A percentile compares a stretch with the other conserved stretches of the same genome.
phyloP scores from a whole-genome alignment of 2,888 invertebrate genomes.

The Apodemia mormo region DNA sequence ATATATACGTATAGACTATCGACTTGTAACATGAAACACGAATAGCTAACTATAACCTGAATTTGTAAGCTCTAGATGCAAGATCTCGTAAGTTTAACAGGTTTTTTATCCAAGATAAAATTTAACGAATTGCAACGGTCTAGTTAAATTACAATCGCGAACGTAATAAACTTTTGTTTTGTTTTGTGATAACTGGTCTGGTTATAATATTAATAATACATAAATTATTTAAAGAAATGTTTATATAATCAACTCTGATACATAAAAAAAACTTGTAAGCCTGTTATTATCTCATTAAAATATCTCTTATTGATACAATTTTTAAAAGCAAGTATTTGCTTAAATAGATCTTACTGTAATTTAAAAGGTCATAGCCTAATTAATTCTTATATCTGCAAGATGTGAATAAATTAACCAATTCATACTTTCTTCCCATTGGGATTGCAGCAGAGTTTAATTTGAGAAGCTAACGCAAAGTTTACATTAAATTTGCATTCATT shows the following conservation, averaged over 20 bases:
- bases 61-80: neutral
- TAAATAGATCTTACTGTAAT: neutral
- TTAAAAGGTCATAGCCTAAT: neutral
- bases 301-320: no score
- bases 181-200: neutral
- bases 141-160: neutral
- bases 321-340: no score
- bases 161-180: neutral
- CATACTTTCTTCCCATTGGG: constrained; percentile 8
- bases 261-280: no score
- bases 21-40: no score
- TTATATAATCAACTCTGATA: no score
- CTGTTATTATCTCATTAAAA: no score
- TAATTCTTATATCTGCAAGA: neutral
- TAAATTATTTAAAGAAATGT: no score
- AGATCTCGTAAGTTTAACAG: neutral
- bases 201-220: neutral
- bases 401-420: constrained; percentile 4
- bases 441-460: constrained; percentile 38
- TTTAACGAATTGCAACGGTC: neutral
- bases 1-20: no score
- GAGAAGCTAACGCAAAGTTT: constrained; percentile 44
- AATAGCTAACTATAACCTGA: neutral
- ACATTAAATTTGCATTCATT: constrained; percentile 44
- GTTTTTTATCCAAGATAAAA: neutral